phyloP scores from a whole-genome alignment of 2,888 invertebrate genomes.

The Drosophila rellima region DNA sequence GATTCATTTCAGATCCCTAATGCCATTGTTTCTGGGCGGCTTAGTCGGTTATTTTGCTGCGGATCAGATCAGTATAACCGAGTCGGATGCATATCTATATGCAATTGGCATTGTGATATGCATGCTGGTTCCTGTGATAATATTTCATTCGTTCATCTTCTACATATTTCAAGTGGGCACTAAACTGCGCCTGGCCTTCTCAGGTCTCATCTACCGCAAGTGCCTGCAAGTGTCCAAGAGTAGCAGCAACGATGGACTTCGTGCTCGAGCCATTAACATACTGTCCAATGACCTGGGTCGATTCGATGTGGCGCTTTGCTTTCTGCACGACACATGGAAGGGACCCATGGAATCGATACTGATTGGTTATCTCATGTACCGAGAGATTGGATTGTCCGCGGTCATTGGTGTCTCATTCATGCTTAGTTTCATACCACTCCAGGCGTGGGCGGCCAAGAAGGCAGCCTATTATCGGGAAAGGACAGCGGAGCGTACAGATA shows the following conservation, averaged over 20 bases:
- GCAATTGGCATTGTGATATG: constrained; percentile 89
- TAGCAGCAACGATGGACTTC: constrained; percentile 93
- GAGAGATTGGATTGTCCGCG: constrained; percentile 89
- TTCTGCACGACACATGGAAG: constrained; percentile 96
- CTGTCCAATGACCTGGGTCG: constrained; percentile 97
- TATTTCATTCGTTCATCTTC: constrained; percentile 91
- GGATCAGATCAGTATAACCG: constrained; percentile 86
- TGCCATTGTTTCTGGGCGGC: constrained; percentile 89
- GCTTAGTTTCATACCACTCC: constrained; percentile 91
- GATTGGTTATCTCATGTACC: constrained; percentile 87
- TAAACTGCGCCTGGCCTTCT: constrained; percentile 90
- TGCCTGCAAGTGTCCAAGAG: constrained; percentile 90
- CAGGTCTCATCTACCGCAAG: constrained; percentile 91
- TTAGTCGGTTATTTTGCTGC: constrained; percentile 89
- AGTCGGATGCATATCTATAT: constrained; percentile 88
- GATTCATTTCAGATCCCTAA: constrained; percentile 87
- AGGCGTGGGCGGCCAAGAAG: constrained; percentile 90
- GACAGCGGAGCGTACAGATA: constrained; percentile 93
- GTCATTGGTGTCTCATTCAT: constrained; percentile 90
- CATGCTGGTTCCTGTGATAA: constrained; percentile 87
- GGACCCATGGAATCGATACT: constrained; percentile 89
- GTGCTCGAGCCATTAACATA: constrained; percentile 93
- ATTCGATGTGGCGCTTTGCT: constrained; percentile 95
- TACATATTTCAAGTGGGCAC: constrained; percentile 90
- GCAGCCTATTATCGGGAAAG: constrained; percentile 89